Evolutionary conservation across 2,888 invertebrate genomes (phyloP), one percentile per base, ranked within the genome.

Genomic region (Phalera bucephala): DNA sequence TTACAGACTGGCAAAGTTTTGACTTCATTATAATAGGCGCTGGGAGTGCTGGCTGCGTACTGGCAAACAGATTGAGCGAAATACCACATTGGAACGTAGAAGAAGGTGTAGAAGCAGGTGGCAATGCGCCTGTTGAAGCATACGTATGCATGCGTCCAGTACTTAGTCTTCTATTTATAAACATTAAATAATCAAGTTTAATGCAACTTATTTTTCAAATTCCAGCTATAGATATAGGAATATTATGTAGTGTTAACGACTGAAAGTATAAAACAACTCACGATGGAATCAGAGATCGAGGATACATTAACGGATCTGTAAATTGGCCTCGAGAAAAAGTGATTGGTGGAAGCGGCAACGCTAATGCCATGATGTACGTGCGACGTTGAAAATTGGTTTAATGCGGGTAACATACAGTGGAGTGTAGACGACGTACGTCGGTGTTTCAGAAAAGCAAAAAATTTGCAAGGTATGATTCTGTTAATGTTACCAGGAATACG

Each of bases 201-300:
- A n/a, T n/a, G n/a, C n/a, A n/a, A n/a, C n/a, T n/a, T n/a, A n/a
- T n/a, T n/a, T n/a, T n/a, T n/a, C n/a, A 79, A 76, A 43, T 79
- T 38, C 78, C 79, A 20, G 41, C 33, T 3, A 25, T 70, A 7
- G 40, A 57, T 9, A 36, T 17, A 12, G 12, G 20, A 0, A 20
- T 76, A 9, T 55, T 17, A 10, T 23, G 92, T 56, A 84, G 69
- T 4, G 36, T 52, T 63, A 79, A 95, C 36, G 96, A 96, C 70
- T 97, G 96, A 96, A 91, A 94, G 64, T 97, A 96, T 72, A 93
- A 93, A 70, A 95, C 95, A 0, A 94, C 95, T 59, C 94, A 95
- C 0, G 93, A 94, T 65, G 93, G 93, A 14, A 91, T 89, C 28
- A 91, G 92, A 0, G 95, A 95, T 68, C 80, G 94, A 59, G 95